A percentile compares a stretch with the other conserved stretches of the same genome.
Conservation (phyloP, 2,888 invertebrate genomes). For the Cryptocheilus praepositus region DNA sequence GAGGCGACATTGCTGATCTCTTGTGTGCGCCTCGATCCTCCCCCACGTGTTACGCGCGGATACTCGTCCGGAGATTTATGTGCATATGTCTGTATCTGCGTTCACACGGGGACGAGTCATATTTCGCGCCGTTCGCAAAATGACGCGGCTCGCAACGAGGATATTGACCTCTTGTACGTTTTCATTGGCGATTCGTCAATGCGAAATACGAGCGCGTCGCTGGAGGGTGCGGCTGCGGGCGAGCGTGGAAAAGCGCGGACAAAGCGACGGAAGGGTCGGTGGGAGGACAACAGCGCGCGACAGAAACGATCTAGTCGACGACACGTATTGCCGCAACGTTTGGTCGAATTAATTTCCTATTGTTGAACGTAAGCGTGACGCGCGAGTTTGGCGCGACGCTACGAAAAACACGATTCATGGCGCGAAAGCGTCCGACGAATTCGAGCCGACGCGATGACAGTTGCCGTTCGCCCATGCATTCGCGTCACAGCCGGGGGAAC, state of each 20-base stretch:
- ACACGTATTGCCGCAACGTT: background rate
- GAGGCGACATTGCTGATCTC: background rate
- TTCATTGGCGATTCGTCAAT: constrained; percentile 27
- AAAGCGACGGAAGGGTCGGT: too few relatives aligned
- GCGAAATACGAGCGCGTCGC: constrained; percentile 14
- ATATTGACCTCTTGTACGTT: constrained; percentile 8
- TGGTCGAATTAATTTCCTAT: constrained; percentile 7
- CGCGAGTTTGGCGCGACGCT: too few relatives aligned
- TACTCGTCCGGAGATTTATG: background rate
- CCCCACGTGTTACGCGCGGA: background rate
- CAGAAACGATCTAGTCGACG: background rate
- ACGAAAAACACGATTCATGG: too few relatives aligned
- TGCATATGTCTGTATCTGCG: background rate
- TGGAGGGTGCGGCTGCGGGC: background rate
- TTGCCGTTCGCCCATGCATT: too few relatives aligned
- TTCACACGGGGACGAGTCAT: background rate
- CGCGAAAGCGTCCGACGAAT: background rate
- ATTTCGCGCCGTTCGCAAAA: constrained; percentile 12
- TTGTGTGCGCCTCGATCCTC: background rate
- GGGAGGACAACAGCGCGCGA: too few relatives aligned
- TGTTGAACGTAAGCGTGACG: constrained; percentile 9
- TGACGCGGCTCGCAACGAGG: constrained; percentile 7
- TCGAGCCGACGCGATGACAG: background rate
- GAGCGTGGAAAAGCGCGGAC: too few relatives aligned
- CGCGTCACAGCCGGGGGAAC: background rate